Evolutionary conservation across 2,113 vertebrate genomes (phyloP), one percentile per base, ranked within the genome.

Genomic region (Epinephelus lanceolatus): DNA sequence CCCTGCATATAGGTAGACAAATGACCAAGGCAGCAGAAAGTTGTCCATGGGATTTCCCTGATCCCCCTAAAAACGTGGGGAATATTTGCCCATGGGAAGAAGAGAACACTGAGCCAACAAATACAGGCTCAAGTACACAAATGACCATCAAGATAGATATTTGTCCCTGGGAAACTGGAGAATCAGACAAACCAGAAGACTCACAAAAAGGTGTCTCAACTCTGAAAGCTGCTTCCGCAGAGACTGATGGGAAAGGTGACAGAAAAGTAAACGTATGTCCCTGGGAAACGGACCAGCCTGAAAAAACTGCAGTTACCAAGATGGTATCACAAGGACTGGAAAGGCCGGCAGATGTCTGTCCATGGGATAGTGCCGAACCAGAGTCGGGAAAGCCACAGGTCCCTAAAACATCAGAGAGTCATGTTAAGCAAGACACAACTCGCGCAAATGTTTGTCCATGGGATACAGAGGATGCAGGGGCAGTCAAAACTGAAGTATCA

Each of bases 1-100:
- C 5, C 8, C 3, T 65, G 30, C 65, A 60, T 84, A 71, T 73
- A 45, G 80, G 72, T 14, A 79, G 75, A 69, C 78, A 87, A 49
- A 19, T 60, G 21, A 80, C 42, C 55, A 89, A 86, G 55, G 83
- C 85, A 66, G 60, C 37, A 63, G 90, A 93, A 53, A 83, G 84
- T 21, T 93, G 91, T 87, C 89, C 89, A 18, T 94, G 91, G 94
- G 91, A 93, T 21, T 94, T 94, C 56, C 73, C 66, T 1, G 74
- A 73, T 10, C 69, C 86, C 6, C 84, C 88, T 19, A 49, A 85
- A 81, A 85, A 59, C 27, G 15, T 69, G 3, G 86, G 80, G 65
- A 56, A 81, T 19, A 56, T 91, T 77, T 89, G 86, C 86, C 85
- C 87, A 12, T 89, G 87, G 90, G 93, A 95, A 52, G 84, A 87